Evolutionary conservation across 2,113 vertebrate species (phyloP).

Genomic region (Microtus ochrogaster): DNA sequence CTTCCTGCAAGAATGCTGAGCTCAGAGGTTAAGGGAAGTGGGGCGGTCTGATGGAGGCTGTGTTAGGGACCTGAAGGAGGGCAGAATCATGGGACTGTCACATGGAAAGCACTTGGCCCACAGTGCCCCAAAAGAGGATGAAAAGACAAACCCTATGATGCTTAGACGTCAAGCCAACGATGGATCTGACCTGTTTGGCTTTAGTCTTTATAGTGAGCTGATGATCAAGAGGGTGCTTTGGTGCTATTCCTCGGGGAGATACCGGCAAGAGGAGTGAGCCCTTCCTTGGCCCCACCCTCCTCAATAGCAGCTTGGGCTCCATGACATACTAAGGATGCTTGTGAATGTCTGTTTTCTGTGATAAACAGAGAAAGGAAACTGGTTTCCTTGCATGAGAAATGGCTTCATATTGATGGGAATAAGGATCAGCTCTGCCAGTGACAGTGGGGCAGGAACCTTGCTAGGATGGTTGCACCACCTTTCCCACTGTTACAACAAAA

Average conservation of each 20-base stretch:
- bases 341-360: background rate
- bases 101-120: background rate
- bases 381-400: background rate
- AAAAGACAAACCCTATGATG: background rate
- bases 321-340: background rate
- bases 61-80: background rate
- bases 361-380: background rate
- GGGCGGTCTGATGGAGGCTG: background rate
- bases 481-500: background rate
- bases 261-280: background rate
- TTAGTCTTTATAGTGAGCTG: background rate
- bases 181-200: background rate
- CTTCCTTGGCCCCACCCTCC: background rate
- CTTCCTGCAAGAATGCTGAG: background rate
- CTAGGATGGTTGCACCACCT: accelerated
- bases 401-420: background rate
- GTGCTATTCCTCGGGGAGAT: no score
- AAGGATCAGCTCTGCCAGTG: background rate
- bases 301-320: background rate
- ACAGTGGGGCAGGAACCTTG: accelerated
- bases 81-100: background rate
- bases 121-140: accelerated
- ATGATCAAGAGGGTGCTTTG: background rate
- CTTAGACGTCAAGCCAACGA: no score
- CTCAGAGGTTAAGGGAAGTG: background rate